A percentile compares a stretch with the other conserved stretches of the same genome.
These are phyloP conservation scores for Euura saliciscinereae DNA, from an alignment of 1,140 invertebrate species.

Conservation along the genomic window DNA sequence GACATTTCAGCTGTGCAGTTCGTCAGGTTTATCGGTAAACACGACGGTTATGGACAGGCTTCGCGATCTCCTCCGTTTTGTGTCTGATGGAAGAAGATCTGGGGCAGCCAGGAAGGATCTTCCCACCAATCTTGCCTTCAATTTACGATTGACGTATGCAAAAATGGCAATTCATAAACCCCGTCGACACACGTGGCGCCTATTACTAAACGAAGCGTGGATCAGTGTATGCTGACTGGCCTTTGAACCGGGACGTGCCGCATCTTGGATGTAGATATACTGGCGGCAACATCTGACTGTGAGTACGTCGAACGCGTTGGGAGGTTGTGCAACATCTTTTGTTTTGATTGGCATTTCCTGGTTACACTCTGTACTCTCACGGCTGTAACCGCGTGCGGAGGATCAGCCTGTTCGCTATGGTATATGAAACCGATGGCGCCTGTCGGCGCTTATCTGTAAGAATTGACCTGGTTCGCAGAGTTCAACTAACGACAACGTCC, in stretches of 20 bases:
- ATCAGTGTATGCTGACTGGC: slow-evolving; percentile 4
- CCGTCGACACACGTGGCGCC: neutral
- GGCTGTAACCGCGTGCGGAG: neutral
- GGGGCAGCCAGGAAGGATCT: too few relatives aligned
- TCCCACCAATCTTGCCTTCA: too few relatives aligned
- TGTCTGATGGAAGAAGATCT: too few relatives aligned
- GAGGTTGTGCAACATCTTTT: slow-evolving; percentile 2
- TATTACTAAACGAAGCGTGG: neutral
- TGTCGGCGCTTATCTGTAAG: neutral
- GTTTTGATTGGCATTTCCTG: slow-evolving; percentile 7
- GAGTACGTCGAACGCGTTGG: neutral
- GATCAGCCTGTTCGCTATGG: neutral
- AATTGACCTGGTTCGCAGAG: neutral
- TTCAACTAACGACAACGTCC: neutral
- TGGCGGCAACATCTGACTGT: neutral
- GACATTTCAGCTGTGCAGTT: too few relatives aligned
- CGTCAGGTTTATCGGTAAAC: too few relatives aligned
- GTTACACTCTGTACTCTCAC: slow-evolving; percentile 4
- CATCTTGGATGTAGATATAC: neutral
- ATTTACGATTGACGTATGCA: neutral
- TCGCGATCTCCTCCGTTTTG: too few relatives aligned
- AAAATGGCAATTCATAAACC: neutral
- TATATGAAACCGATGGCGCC: neutral
- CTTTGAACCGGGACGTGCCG: slow-evolving; percentile 1
- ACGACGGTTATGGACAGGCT: too few relatives aligned